Percentiles rank a stretch among this genome's conserved stretches.
Evolutionary conservation across 2,113 vertebrate species (phyloP).

Genomic region (Australoheros scitulus): DNA sequence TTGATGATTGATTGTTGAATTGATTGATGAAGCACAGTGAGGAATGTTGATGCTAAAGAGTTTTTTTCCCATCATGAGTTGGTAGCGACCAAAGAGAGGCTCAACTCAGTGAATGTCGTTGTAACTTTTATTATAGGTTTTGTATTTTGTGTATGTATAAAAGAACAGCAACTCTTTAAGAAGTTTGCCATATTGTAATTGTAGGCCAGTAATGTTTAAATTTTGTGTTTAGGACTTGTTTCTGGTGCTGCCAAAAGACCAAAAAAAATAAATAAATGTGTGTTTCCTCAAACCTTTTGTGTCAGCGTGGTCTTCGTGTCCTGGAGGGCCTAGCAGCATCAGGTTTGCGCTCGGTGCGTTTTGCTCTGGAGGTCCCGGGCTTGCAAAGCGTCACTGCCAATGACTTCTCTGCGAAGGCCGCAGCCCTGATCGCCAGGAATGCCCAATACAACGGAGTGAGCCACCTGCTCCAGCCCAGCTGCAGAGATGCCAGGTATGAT

Average conservation of each 20-base stretch:
- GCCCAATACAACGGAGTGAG: conserved; percentile 82
- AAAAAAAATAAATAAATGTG: background rate
- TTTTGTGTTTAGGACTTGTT: background rate
- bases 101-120: background rate
- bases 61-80: background rate
- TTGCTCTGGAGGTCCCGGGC: conserved; percentile 90
- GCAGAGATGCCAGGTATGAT: conserved; percentile 87
- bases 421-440: conserved; percentile 84
- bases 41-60: background rate
- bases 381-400: conserved; percentile 86
- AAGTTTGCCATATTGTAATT: background rate
- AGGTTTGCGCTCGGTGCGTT: conserved; percentile 90
- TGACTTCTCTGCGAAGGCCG: conserved; percentile 86
- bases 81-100: background rate
- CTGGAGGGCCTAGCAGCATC: conserved; percentile 92
- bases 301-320: conserved; percentile 76
- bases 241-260: background rate
- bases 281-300: background rate
- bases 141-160: background rate
- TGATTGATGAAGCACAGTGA: background rate
- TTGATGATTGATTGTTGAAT: background rate
- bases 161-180: background rate
- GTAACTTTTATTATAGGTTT: background rate
- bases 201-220: fast-evolving
- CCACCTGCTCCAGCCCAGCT: conserved; percentile 83